These are phyloP conservation scores for Haliclystus octoradiatus DNA, from an alignment of 30 jellyfish, hydroid and myxozoan species.

Conservation along the genomic window DNA sequence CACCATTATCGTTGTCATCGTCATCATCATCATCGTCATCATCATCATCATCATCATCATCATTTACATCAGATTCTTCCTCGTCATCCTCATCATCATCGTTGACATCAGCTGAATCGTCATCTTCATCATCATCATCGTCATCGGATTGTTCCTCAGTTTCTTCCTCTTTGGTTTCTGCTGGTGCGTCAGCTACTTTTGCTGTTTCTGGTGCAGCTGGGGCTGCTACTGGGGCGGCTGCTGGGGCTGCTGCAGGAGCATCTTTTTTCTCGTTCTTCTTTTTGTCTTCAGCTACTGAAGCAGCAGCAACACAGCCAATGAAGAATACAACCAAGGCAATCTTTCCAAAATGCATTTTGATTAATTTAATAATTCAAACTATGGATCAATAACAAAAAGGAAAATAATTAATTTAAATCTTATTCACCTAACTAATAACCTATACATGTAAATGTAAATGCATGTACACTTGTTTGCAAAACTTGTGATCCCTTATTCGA, in stretches of 20 bases:
- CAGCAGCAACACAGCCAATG: too few species aligned
- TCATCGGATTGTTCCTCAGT: background rate
- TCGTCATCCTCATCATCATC: background rate
- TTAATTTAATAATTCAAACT: too few species aligned
- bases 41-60: background rate
- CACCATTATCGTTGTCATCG: background rate
- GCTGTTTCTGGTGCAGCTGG: background rate
- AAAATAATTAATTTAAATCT: too few species aligned
- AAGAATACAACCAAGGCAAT: too few species aligned
- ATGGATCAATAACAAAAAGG: too few species aligned
- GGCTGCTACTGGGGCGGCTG: background rate
- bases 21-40: background rate
- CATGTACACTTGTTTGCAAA: too few species aligned
- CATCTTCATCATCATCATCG: background rate
- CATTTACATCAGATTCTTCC: background rate
- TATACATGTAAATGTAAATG: too few species aligned
- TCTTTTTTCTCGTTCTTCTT: background rate
- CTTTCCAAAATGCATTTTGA: too few species aligned
- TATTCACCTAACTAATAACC: too few species aligned
- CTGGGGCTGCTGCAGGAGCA: background rate
- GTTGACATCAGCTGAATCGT: background rate
- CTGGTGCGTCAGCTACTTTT: background rate
- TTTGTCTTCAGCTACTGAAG: background rate
- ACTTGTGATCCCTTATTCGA: too few species aligned
- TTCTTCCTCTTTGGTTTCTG: background rate